These are phyloP conservation scores for Cariama cristata DNA, from an alignment of 2,113 vertebrate species.

Conservation along the genomic window DNA sequence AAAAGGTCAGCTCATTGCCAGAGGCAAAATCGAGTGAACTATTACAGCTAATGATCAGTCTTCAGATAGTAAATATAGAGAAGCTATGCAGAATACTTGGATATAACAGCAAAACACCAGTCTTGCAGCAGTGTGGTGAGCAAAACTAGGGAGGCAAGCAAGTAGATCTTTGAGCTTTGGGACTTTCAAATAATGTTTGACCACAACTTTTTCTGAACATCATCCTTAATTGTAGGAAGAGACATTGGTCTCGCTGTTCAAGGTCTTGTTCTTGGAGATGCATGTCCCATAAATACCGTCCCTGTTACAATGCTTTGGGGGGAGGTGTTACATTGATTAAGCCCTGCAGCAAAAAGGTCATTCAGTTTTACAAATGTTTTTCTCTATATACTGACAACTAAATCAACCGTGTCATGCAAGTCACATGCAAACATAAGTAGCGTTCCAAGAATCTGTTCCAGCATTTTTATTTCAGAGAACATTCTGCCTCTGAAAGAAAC, in stretches of 20 bases:
- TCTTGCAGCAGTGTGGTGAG: background rate
- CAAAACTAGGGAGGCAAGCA: background rate
- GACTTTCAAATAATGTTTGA: background rate
- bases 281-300: background rate
- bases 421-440: background rate
- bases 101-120: background rate
- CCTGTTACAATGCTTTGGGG: background rate
- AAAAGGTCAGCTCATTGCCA: background rate
- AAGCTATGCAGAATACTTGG: background rate
- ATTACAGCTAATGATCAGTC: background rate
- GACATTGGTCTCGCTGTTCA: background rate
- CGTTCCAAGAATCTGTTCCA: background rate
- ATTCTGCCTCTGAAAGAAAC: background rate
- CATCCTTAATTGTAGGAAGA: background rate
- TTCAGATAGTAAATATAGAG: background rate
- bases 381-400: background rate
- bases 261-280: background rate
- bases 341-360: background rate
- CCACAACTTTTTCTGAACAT: background rate
- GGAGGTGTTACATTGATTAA: background rate
- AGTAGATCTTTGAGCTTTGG: background rate
- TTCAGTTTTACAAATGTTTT: background rate
- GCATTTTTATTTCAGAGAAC: background rate
- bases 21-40: background rate
- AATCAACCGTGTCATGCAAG: background rate